Evolutionary conservation across 2,797 vertebrate genomes (phyloP).

Genomic region (Toxotes lorentzi): DNA sequence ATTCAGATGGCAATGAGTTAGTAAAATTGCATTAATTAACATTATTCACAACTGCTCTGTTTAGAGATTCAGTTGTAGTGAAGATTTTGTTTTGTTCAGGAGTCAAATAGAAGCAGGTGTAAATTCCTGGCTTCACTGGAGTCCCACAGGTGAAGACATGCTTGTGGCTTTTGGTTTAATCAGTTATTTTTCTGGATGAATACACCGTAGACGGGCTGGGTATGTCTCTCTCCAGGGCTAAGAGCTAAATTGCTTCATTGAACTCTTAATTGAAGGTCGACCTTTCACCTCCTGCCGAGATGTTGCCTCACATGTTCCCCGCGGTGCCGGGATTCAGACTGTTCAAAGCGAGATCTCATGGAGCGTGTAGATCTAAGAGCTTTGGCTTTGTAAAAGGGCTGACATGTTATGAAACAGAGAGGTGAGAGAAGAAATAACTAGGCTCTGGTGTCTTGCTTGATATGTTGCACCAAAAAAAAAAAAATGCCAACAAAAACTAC

Average conservation of each 20-base stretch:
- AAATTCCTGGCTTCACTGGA: slow-evolving; percentile 36
- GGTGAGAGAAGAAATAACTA: slow-evolving; percentile 26
- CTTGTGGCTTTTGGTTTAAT: slow-evolving; percentile 57
- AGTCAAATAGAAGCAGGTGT: slow-evolving; percentile 42
- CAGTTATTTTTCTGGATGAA: slow-evolving; percentile 66
- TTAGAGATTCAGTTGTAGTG: not conserved
- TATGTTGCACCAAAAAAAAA: not conserved
- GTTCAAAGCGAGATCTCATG: slow-evolving; percentile 47
- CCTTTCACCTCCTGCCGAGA: slow-evolving; percentile 64
- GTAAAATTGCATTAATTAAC: not conserved
- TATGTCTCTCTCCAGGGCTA: slow-evolving; percentile 47
- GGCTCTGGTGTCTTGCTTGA: slow-evolving; percentile 9
- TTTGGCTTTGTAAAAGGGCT: slow-evolving; percentile 21
- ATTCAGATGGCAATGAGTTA: not conserved
- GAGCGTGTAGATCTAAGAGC: slow-evolving; percentile 30
- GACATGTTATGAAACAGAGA: slow-evolving; percentile 42
- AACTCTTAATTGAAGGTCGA: slow-evolving; percentile 63
- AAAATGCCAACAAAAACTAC: slow-evolving; percentile 27
- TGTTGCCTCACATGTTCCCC: slow-evolving; percentile 25
- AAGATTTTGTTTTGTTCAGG: slow-evolving; percentile 23
- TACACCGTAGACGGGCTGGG: slow-evolving; percentile 38
- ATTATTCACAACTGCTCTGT: not conserved
- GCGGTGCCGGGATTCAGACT: slow-evolving; percentile 1
- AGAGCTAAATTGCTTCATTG: slow-evolving; percentile 62
- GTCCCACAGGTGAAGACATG: slow-evolving; percentile 45